Base-by-base conservation (phyloP, 2,888 invertebrate species). In the Bembecia ichneumoniformis region DNA sequence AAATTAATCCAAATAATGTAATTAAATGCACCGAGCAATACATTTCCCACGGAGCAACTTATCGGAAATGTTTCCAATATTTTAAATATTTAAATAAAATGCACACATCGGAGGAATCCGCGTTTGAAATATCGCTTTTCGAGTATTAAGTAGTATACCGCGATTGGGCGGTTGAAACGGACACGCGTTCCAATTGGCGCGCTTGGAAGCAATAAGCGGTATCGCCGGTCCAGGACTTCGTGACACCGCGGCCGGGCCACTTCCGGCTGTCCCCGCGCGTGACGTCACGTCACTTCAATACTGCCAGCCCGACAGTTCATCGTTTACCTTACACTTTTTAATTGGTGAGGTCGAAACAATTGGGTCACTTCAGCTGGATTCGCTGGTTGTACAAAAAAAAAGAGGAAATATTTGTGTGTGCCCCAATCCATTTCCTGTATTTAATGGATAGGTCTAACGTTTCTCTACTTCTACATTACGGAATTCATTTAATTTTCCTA, bases 261-360 rank as follows among this genome's bases (percentile, higher is more conserved):
- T 81, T 83, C 82, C 81, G 77, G 77, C 64, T 69, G 56, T 66
- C 61, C 66, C 73, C 64, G 20, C 46, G 5, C 34, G 46, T 46
- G 34, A 73, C 77, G 77, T 75, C 77, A 77, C 71, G 54, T 51
- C 56, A 57, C 51, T 56, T 57, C 55, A 61, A 60, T 55, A 55
- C 56, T 55, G 62, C 48, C 51, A 48, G 60, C 60, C 62, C 55
- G 59, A 64, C 63, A 58, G 63, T 63, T 66, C 71, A 73, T 66
- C 73, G 43, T 36, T 80, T 82, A 83, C 82, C 82, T 83, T 76
- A 81, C 75, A 77, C 71, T 77, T 86, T 84, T 82, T 86, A 86
- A 87, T 86, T 86, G 82, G 76, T 64, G 77, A 83, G 84, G 86
- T 79, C 82, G 67, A 66, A 82, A 77, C 77, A 87, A 86, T 83